Evolutionary conservation across 2,888 invertebrate genomes (phyloP).

Genomic region (Euproctis similis): DNA sequence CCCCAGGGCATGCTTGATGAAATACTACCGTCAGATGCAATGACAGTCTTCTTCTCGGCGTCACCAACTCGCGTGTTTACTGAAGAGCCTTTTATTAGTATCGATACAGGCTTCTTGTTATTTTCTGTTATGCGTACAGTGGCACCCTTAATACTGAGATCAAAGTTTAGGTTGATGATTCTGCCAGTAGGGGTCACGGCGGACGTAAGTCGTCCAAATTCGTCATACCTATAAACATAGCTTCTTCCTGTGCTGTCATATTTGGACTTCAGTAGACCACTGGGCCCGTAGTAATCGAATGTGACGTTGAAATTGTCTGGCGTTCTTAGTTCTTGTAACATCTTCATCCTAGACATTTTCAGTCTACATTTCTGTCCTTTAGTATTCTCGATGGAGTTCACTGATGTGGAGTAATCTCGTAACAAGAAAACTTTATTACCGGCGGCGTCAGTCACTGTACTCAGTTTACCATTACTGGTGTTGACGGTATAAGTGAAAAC

Average conservation of each 20-base stretch:
- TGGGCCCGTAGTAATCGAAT: conserved; percentile 94
- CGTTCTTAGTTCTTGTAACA: conserved; percentile 91
- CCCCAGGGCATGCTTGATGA: conserved; percentile 89
- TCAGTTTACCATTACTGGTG: conserved; percentile 95
- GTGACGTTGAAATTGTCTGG: conserved; percentile 96
- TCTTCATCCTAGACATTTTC: conserved; percentile 93
- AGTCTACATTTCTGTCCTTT: conserved; percentile 94
- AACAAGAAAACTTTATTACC: conserved; percentile 91
- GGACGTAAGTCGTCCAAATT: conserved; percentile 92
- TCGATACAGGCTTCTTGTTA: conserved; percentile 86
- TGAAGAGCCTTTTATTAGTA: conserved; percentile 90
- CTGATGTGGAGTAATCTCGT: conserved; percentile 89
- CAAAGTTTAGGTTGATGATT: conserved; percentile 90
- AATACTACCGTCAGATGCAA: conserved; percentile 89
- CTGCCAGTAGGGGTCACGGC: conserved; percentile 97
- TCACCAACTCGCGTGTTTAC: conserved; percentile 89
- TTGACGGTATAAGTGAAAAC: conserved; percentile 97
- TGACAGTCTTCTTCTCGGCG: conserved; percentile 86
- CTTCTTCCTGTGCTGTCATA: conserved; percentile 92
- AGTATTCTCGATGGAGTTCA: conserved; percentile 95
- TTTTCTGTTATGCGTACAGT: conserved; percentile 90
- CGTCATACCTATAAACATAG: conserved; percentile 95
- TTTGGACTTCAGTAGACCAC: conserved; percentile 91
- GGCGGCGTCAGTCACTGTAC: conserved; percentile 94
- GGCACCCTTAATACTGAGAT: conserved; percentile 93